Evolutionary conservation across 2,113 vertebrate species (phyloP).

Genomic region (Pipra filicauda): DNA sequence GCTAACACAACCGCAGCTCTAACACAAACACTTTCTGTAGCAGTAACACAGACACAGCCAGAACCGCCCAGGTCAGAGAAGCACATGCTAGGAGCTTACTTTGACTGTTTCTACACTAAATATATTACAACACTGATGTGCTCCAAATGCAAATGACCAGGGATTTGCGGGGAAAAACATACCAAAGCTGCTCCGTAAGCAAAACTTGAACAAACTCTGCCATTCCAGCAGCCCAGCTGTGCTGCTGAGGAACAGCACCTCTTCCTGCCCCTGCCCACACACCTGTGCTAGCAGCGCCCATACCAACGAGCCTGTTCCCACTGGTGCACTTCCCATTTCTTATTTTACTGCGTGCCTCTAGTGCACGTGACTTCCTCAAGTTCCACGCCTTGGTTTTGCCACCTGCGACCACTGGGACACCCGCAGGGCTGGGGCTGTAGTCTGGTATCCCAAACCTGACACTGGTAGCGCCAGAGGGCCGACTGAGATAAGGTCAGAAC

Average conservation of each 20-base stretch:
- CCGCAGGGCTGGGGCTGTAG: rapidly evolving
- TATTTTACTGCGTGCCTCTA: not conserved
- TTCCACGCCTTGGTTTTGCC: not conserved
- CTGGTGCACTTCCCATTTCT: not conserved
- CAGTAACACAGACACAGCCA: not conserved
- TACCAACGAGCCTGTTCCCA: not conserved
- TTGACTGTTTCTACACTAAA: not conserved
- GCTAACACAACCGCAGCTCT: not conserved
- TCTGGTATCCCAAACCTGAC: not conserved
- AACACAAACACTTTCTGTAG: not conserved
- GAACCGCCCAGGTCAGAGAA: not conserved
- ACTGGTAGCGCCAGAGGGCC: rapidly evolving
- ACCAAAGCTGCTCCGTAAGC: not conserved
- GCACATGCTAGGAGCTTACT: not conserved
- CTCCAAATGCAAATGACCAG: not conserved
- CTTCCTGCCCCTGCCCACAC: not conserved
- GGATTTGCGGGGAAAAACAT: not conserved
- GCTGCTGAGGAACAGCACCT: not conserved
- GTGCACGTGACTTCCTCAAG: not conserved
- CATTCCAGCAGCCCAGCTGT: not conserved
- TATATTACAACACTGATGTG: not conserved
- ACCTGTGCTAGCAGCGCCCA: not conserved
- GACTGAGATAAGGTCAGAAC: rapidly evolving
- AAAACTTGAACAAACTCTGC: not conserved
- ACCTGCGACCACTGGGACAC: rapidly evolving